phyloP scores from a whole-genome alignment of 2,797 vertebrate species.

The Lophotriccus pileatus region DNA sequence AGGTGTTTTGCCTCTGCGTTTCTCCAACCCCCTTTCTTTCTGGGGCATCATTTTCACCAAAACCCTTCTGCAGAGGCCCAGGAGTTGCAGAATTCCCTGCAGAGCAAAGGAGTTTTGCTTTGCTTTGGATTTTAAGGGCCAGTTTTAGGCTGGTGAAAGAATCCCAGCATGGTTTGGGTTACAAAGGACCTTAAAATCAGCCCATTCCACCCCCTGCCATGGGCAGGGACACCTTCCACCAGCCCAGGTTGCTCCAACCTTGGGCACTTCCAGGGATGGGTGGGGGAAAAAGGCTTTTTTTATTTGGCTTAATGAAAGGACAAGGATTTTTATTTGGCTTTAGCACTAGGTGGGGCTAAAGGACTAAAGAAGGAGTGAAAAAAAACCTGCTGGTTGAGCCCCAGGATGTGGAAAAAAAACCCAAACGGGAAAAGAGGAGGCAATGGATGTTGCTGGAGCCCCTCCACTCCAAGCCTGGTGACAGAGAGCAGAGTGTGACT shows the following conservation, averaged over 20 bases:
- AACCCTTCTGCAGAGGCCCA: background rate
- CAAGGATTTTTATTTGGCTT: background rate
- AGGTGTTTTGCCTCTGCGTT: accelerated
- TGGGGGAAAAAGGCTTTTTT: background rate
- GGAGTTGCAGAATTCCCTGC: accelerated
- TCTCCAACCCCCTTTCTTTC: background rate
- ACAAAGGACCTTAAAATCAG: accelerated
- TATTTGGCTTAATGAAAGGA: background rate
- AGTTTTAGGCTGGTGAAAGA: background rate
- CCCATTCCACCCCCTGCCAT: background rate
- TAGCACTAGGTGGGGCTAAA: constrained; percentile 59
- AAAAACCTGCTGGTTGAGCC: accelerated
- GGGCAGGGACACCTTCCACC: background rate
- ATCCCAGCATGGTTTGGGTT: background rate
- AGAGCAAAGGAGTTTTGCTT: accelerated
- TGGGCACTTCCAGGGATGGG: background rate
- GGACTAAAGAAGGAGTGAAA: background rate
- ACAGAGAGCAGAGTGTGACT: background rate
- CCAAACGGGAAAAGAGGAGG: background rate
- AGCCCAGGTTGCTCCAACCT: background rate
- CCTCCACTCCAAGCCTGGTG: background rate
- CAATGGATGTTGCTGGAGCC: background rate
- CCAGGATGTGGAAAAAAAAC: background rate
- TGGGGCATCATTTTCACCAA: background rate
- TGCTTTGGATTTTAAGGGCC: background rate